Conservation (phyloP, 1,140 invertebrate species). For the Caerostris extrusa region DNA sequence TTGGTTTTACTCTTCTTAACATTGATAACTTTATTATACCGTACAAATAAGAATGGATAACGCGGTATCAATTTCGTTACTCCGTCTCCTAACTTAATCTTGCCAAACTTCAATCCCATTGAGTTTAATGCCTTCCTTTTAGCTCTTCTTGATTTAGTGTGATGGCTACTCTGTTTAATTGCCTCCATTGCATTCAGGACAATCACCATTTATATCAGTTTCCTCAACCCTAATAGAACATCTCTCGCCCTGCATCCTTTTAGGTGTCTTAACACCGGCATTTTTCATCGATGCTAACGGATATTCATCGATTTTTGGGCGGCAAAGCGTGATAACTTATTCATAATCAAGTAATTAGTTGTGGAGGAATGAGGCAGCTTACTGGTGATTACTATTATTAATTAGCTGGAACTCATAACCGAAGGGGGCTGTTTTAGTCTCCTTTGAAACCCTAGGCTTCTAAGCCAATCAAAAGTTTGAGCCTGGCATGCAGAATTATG, state of each 20-base stretch:
- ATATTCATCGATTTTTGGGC: conserved; percentile 25
- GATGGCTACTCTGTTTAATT: neutral
- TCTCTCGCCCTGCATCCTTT: neutral
- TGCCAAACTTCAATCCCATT: neutral
- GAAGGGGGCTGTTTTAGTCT: neutral
- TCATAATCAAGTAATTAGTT: conserved; percentile 57
- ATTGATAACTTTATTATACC: no score
- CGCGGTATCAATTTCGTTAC: no score
- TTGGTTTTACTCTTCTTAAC: no score
- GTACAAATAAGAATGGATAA: no score
- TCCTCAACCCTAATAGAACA: neutral
- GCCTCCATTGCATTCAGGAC: neutral
- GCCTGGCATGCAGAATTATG: neutral
- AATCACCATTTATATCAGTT: conserved; percentile 38
- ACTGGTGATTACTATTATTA: conserved; percentile 50
- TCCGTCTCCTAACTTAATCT: neutral
- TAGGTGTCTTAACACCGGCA: neutral
- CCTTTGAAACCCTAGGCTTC: neutral
- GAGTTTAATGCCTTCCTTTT: neutral
- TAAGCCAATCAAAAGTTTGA: neutral
- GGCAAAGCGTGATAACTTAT: conserved; percentile 48
- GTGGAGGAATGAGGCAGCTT: neutral
- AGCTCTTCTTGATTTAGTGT: neutral
- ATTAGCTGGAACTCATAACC: neutral
- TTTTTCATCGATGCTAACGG: conserved; percentile 19